Percentiles rank a stretch among this genome's conserved stretches.
phyloP scores from a whole-genome alignment of 1,140 invertebrate species.

The Drosophila auraria region DNA sequence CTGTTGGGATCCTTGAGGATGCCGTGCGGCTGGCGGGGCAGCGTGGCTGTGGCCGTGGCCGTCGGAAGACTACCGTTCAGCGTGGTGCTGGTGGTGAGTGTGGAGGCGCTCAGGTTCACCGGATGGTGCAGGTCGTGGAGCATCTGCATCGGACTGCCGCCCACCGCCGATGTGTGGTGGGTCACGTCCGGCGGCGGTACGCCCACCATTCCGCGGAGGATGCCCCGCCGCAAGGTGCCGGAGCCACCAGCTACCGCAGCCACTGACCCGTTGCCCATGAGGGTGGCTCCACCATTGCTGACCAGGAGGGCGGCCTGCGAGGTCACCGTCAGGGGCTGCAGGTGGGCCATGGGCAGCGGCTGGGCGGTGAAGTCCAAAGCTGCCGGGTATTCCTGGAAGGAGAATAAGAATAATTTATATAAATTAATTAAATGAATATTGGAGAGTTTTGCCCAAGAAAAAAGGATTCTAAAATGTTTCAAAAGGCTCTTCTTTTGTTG shows the following conservation, averaged over 20 bases:
- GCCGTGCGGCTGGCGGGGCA: constrained; percentile 87
- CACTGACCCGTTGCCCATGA: constrained; percentile 41
- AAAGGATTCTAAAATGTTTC: not conserved
- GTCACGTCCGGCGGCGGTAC: constrained; percentile 83
- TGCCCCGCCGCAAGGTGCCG: constrained; percentile 79
- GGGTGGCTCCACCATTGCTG: constrained; percentile 61
- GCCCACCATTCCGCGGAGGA: constrained; percentile 73
- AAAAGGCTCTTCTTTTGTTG: not conserved
- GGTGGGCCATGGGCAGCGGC: constrained; percentile 74
- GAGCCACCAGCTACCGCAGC: constrained; percentile 51
- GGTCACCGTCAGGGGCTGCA: constrained; percentile 77
- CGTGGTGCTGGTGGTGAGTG: constrained; percentile 75
- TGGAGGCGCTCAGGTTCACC: constrained; percentile 76
- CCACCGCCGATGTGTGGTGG: constrained; percentile 70
- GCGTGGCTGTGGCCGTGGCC: constrained; percentile 54
- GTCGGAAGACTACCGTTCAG: constrained; percentile 82
- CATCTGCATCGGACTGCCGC: constrained; percentile 63
- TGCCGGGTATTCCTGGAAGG: constrained; percentile 77
- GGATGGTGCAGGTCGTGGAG: constrained; percentile 83
- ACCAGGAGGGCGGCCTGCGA: constrained; percentile 66
- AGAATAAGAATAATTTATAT: not conserved
- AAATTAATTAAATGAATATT: constrained; percentile 3
- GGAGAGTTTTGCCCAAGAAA: not conserved
- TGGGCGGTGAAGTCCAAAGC: constrained; percentile 78
- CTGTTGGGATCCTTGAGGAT: constrained; percentile 88